Base-by-base conservation (phyloP, 2,888 invertebrate species). In the Tenthredo mesomela region DNA sequence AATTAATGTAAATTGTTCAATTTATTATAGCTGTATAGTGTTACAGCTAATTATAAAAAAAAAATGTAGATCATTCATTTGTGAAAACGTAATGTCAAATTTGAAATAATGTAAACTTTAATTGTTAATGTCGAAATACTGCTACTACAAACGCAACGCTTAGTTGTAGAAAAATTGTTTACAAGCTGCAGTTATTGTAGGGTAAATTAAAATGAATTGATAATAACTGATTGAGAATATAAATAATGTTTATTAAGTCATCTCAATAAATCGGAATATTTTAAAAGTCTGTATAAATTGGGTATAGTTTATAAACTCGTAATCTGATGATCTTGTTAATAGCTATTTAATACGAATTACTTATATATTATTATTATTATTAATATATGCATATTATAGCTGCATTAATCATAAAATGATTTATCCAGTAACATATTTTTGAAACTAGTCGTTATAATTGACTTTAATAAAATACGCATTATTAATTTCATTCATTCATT, bases 241-340 rank as follows among this genome's bases (percentile, higher is more conserved):
- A 80, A 33, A 80, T 58, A 40, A 80, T 37, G 37, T 80, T 80
- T 80, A 80, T 80, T 80, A 40, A 61, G 54, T 80, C 61, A 58
- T 80, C 37, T 80, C 58, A 61, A 61, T 80, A 40, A 61, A 25
- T 61, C 12, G 80, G 25, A 40, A 61, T 80, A 80, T 61, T 58
- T 58, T 0, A 40, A 77, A 61, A 61, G 80, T 80, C 80, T 80
- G 80, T 80, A 80, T 80, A 43, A 80, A 80, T 80, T 80, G 25
- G 80, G 61, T 80, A 40, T n/a, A 43, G 40, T 43, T 43, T 40
- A 73, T 21, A 25, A 18, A 73, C 73, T 43, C 25, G 25, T 12
- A 9, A 73, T 43, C 21, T 43, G 40, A 12, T 12, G 9, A n/a
- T n/a, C 43, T 43, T 43, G 40, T n/a, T 73, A 73, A 21, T 43